These are phyloP conservation scores for Eublepharis macularius DNA, from an alignment of 2,113 vertebrate genomes.

Conservation along the genomic window DNA sequence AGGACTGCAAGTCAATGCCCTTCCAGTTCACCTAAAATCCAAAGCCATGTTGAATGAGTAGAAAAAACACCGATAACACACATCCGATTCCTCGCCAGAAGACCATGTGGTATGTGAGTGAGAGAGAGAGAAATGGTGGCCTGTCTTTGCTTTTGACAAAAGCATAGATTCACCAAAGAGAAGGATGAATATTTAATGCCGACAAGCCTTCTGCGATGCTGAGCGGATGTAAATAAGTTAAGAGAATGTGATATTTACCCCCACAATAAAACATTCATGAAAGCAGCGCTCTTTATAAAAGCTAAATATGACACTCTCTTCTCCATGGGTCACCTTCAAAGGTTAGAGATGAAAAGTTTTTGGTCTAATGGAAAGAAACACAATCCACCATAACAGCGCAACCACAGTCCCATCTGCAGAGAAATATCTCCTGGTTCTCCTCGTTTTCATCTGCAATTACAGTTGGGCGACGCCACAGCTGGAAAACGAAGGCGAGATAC, in stretches of 20 bases:
- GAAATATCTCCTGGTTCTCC: conserved; percentile 62
- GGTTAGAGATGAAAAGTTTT: conserved; percentile 78
- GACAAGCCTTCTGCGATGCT: conserved; percentile 80
- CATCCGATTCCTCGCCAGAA: conserved; percentile 29
- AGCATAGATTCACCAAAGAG: conserved; percentile 79
- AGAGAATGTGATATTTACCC: conserved; percentile 84
- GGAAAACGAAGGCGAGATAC: background rate
- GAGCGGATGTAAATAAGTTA: conserved; percentile 86
- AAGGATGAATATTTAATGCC: conserved; percentile 83
- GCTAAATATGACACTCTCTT: conserved; percentile 83
- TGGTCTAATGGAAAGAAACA: conserved; percentile 77
- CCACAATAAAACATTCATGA: conserved; percentile 83
- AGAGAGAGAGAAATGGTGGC: conserved; percentile 31
- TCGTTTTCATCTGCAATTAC: conserved; percentile 58
- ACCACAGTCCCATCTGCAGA: conserved; percentile 68
- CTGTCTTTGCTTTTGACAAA: conserved; percentile 72
- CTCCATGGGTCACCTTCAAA: conserved; percentile 80
- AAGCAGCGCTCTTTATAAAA: conserved; percentile 80
- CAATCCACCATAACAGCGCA: conserved; percentile 67
- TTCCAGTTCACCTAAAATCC: background rate
- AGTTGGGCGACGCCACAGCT: conserved; percentile 51
- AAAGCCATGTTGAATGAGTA: conserved; percentile 11
- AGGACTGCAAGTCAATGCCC: fast-evolving
- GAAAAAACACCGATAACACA: conserved; percentile 35
- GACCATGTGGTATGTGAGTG: conserved; percentile 46